A percentile compares a stretch with the other conserved stretches of the same genome.
Evolutionary conservation across 35 echinoderm and acorn worm genomes (phyloP).

Genomic region (Strongylocentrotus purpuratus): DNA sequence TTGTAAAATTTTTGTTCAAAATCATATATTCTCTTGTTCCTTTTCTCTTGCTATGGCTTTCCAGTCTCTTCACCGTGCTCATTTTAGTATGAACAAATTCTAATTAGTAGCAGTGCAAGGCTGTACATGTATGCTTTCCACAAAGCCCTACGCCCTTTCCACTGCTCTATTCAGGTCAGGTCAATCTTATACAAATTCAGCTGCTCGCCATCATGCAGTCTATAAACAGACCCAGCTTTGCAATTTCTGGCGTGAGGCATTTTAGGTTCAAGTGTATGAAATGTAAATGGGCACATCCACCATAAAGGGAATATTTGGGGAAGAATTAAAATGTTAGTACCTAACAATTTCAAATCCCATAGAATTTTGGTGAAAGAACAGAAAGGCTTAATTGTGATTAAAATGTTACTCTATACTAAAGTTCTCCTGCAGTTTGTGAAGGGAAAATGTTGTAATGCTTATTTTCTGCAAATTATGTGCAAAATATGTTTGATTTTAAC

Average conservation of each 20-base stretch:
- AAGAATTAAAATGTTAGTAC: too few relatives aligned
- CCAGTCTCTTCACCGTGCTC: not conserved
- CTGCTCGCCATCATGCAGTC: slow-evolving; percentile 4
- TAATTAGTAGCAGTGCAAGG: slow-evolving; percentile 1
- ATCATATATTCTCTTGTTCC: not conserved
- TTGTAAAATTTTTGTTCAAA: too few relatives aligned
- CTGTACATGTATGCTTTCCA: not conserved
- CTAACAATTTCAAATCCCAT: too few relatives aligned
- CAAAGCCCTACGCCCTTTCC: slow-evolving; percentile 7
- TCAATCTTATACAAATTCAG: slow-evolving; percentile 34
- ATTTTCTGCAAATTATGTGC: too few relatives aligned
- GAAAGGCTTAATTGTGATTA: too few relatives aligned
- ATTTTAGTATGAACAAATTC: not conserved
- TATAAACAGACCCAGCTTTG: not conserved
- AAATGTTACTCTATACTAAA: too few relatives aligned
- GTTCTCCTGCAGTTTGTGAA: too few relatives aligned
- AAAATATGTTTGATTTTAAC: too few relatives aligned
- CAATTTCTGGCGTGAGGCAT: not conserved
- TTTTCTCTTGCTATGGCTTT: not conserved
- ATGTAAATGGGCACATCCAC: not conserved
- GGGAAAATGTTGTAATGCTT: too few relatives aligned
- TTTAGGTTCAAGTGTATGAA: not conserved
- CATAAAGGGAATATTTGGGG: not conserved
- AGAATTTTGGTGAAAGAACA: too few relatives aligned
- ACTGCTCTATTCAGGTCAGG: slow-evolving; percentile 28